Conservation (phyloP, 2,888 invertebrate species). For the Tholera decimalis region DNA sequence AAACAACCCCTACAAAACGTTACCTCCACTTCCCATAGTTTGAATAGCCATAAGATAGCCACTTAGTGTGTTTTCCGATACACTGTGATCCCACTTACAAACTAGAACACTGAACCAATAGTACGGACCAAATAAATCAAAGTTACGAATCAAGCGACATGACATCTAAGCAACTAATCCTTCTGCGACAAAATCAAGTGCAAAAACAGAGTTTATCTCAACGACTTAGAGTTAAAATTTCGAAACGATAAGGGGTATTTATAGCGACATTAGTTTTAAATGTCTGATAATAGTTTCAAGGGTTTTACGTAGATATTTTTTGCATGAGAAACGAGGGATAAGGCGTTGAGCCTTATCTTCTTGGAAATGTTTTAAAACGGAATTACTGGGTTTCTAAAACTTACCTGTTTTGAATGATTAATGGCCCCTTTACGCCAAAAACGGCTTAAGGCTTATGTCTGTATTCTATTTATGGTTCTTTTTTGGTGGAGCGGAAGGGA, state of each 20-base stretch:
- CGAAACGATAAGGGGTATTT: conserved; percentile 35
- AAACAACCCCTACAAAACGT: neutral
- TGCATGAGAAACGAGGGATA: conserved; percentile 32
- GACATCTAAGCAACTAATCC: conserved; percentile 58
- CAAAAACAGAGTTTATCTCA: conserved; percentile 41
- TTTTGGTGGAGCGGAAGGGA: no score
- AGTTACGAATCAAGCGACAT: conserved; percentile 55
- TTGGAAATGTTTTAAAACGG: conserved; percentile 13
- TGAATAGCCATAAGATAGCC: conserved; percentile 15
- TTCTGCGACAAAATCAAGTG: conserved; percentile 6
- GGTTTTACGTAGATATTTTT: conserved; percentile 32
- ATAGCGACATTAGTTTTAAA: conserved; percentile 50
- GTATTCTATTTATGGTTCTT: no score
- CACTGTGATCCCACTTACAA: conserved; percentile 34
- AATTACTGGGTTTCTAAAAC: neutral
- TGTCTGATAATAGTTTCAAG: conserved; percentile 44
- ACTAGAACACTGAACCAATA: conserved; percentile 39
- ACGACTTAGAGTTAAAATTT: conserved; percentile 21
- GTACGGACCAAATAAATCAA: conserved; percentile 61
- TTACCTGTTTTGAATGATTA: no score
- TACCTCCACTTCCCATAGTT: conserved; percentile 17
- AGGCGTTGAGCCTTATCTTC: conserved; percentile 10
- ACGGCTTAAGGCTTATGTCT: no score
- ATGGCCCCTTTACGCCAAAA: no score
- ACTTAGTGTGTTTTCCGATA: conserved; percentile 16